These are phyloP conservation scores for Polydrusus pterygomalis DNA, from an alignment of 2,888 invertebrate genomes.

Conservation along the genomic window DNA sequence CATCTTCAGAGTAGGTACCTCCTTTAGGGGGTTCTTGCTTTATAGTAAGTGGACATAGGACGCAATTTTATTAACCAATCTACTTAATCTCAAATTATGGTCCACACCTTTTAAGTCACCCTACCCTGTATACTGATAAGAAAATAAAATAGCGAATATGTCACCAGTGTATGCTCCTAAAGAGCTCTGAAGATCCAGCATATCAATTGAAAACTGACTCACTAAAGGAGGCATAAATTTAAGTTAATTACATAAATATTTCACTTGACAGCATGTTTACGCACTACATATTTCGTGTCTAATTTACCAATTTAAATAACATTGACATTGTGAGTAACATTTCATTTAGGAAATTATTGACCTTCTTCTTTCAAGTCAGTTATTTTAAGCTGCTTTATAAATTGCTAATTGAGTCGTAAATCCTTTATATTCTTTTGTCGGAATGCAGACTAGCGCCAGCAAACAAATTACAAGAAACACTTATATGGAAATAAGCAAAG, in stretches of 20 bases:
- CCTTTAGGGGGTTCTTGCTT: too few species aligned
- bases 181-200: too few species aligned
- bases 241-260: background rate
- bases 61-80: too few species aligned
- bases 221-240: background rate
- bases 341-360: conserved; percentile 9
- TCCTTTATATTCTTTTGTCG: background rate
- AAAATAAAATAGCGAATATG: too few species aligned
- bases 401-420: conserved; percentile 20
- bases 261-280: background rate
- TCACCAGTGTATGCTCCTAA: too few species aligned
- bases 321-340: conserved; percentile 15
- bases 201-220: background rate
- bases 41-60: too few species aligned
- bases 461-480: background rate
- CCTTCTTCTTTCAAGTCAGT: conserved; percentile 10
- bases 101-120: too few species aligned
- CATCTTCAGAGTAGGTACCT: too few species aligned
- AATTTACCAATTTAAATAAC: conserved; percentile 13
- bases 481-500: conserved; percentile 22
- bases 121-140: too few species aligned
- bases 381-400: conserved; percentile 18
- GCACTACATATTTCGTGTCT: background rate
- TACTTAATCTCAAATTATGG: too few species aligned
- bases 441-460: conserved; percentile 16